Conservation (phyloP, 1,140 invertebrate genomes). For the Papilio glaucus region DNA sequence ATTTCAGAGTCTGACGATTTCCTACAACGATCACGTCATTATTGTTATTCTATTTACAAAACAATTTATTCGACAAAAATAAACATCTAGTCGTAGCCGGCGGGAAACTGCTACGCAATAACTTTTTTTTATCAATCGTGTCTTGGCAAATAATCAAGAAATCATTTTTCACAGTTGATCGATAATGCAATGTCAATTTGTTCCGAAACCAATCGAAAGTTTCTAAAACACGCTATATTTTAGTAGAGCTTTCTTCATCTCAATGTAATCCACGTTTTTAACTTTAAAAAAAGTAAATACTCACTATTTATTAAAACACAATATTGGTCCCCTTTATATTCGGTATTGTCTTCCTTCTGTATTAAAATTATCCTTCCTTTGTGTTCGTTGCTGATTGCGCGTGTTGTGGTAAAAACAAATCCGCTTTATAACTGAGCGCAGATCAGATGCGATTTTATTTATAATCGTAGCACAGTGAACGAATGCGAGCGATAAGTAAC, state of each 20-base stretch:
- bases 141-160: constrained; percentile 77
- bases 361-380: background rate
- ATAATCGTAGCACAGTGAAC: constrained; percentile 65
- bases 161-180: constrained; percentile 52
- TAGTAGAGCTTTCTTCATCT: background rate
- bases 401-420: constrained; percentile 31
- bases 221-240: background rate
- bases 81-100: constrained; percentile 54
- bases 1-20: constrained; percentile 1
- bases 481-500: constrained; percentile 61
- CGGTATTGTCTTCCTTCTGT: background rate
- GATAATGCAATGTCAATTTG: constrained; percentile 37
- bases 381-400: background rate
- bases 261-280: background rate
- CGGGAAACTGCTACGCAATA: constrained; percentile 68
- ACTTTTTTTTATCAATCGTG: constrained; percentile 64
- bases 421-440: constrained; percentile 62
- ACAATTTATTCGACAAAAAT: constrained; percentile 56
- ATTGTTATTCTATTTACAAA: constrained; percentile 37
- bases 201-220: constrained; percentile 34
- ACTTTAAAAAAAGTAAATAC: background rate
- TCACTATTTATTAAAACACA: constrained; percentile 6
- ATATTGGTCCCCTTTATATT: background rate
- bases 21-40: constrained; percentile 10
- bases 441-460: constrained; percentile 63